phyloP scores from a whole-genome alignment of 1,140 invertebrate species.

The Elymnias hypermnestra region DNA sequence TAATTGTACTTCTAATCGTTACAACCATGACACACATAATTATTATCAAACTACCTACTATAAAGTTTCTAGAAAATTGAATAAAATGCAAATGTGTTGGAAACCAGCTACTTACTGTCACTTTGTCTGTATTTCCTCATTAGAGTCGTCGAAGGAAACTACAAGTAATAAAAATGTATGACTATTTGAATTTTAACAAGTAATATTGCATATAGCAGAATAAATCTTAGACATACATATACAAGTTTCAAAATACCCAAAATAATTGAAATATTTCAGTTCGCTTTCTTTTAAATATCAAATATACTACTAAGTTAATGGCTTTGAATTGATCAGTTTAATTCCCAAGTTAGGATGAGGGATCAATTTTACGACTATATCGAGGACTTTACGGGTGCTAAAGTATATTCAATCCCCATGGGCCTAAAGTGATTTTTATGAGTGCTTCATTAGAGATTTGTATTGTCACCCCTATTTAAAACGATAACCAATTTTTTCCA shows the following conservation, averaged over 20 bases:
- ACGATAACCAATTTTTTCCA: too few relatives aligned
- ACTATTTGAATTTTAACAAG: too few relatives aligned
- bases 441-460: too few relatives aligned
- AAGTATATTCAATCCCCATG: conserved; percentile 11
- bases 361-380: conserved; percentile 11
- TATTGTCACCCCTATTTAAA: too few relatives aligned
- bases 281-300: not conserved
- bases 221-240: too few relatives aligned
- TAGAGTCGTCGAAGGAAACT: too few relatives aligned
- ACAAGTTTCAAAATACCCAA: not conserved
- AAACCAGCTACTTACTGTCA: too few relatives aligned
- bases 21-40: not conserved
- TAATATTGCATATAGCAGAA: too few relatives aligned
- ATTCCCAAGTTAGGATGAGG: conserved; percentile 9
- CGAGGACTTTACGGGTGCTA: conserved; percentile 6
- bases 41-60: not conserved
- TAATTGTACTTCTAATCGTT: not conserved
- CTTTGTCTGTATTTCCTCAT: too few relatives aligned
- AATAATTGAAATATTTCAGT: not conserved
- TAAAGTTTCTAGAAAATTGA: not conserved
- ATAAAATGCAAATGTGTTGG: too few relatives aligned
- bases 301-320: conserved; percentile 7
- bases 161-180: too few relatives aligned
- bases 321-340: conserved; percentile 8
- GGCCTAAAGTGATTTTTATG: not conserved